Evolutionary conservation across 2,888 invertebrate species (phyloP), one percentile per base, ranked within the genome.

Genomic region (Norana najaformis): DNA sequence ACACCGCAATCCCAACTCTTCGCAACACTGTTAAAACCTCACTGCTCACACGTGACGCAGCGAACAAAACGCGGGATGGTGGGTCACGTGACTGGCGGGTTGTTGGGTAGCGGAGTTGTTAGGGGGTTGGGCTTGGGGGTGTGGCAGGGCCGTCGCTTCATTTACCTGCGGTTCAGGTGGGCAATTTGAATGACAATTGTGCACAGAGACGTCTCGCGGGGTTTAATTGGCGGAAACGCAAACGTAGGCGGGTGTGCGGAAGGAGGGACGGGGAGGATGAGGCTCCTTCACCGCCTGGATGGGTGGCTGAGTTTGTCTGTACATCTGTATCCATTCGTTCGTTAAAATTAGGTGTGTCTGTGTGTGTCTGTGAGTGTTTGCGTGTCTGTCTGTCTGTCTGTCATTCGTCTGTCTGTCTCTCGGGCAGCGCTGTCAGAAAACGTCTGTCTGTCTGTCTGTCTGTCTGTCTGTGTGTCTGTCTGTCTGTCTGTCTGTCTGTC

Each of bases 91-190:
- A 69, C n/a, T n/a, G 69, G n/a, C 69, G 69, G n/a, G 13, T 69
- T 69, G 69, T 30, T 69, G 69, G n/a, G 69, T 69, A n/a, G 69
- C 30, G 53, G 3, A 30, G 47, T 47, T 23, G 14, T 3, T 47
- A 23, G 69, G 30, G n/a, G 69, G 69, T n/a, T 69, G 6, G 69
- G n/a, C n/a, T 30, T n/a, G 14, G 69, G 69, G 69, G 69, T n/a
- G 69, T 69, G 69, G 69, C n/a, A n/a, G 69, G 69, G 69, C 0
- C 69, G n/a, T 13, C 23, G 47, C 2, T 11, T 69, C n/a, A 69
- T 69, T 69, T 69, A 69, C 69, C 69, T 69, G 69, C n/a, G n/a
- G 69, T 69, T 69, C 69, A 69, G 69, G 69, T 69, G 69, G 69
- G 30, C 69, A n/a, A 69, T 69, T 69, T 69, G 69, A 69, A 69